phyloP scores from a whole-genome alignment of 1,140 invertebrate species.

The Halictus rubicundus region DNA sequence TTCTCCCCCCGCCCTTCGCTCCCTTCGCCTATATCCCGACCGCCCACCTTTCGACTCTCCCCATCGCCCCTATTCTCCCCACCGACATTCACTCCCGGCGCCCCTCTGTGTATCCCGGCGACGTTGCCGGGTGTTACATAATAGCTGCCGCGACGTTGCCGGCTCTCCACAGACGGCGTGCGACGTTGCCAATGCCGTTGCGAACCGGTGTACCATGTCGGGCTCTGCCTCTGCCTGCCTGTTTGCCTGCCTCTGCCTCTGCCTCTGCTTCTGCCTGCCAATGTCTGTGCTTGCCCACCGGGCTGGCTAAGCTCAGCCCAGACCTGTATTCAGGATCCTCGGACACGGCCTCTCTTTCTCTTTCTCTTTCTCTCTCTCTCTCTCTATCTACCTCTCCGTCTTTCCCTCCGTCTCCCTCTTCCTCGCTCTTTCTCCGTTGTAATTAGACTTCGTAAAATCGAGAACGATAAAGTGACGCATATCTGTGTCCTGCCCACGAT shows the following conservation, averaged over 20 bases:
- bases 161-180: constrained; percentile 32
- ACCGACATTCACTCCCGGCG: constrained; percentile 59
- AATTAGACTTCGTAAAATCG: constrained; percentile 48
- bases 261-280: constrained; percentile 5
- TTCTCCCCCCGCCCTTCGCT: constrained; percentile 16
- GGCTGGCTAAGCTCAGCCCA: constrained; percentile 33
- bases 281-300: constrained; percentile 10
- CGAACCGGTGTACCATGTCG: constrained; percentile 59
- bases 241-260: neutral
- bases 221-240: constrained; percentile 26
- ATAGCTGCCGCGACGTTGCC: constrained; percentile 71
- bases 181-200: constrained; percentile 74
- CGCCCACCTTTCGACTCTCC: constrained; percentile 49
- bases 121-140: constrained; percentile 79
- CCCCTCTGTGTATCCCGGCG: constrained; percentile 61
- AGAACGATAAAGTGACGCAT: neutral
- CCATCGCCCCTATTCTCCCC: constrained; percentile 63
- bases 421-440: neutral
- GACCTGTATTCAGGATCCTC: constrained; percentile 8
- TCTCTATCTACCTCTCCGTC: no score
- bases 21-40: constrained; percentile 43
- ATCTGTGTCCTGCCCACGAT: no score
- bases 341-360: neutral
- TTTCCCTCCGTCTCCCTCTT: neutral
- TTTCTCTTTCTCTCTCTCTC: neutral